These are phyloP conservation scores for Thysanoteuthis rhombus DNA, from an alignment of 2,888 invertebrate genomes.

Conservation along the genomic window DNA sequence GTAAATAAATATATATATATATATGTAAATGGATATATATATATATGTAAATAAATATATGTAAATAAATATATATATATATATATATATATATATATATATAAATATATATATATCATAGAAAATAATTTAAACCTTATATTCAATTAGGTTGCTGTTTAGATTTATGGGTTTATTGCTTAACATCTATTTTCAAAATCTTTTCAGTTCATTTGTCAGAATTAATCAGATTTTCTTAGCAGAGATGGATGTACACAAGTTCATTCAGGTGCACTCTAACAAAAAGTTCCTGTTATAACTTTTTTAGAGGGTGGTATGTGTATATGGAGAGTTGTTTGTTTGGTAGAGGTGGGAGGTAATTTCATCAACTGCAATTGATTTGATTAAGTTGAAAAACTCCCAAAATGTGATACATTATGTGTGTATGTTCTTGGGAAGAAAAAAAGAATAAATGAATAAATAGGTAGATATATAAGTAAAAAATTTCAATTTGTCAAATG, in stretches of 20 bases:
- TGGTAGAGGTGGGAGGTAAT: background rate
- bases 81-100: background rate
- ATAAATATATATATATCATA: background rate
- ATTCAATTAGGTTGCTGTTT: background rate
- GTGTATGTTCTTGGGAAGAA: background rate
- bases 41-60: background rate
- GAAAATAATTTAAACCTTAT: background rate
- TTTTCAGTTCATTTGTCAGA: background rate
- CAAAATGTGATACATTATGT: background rate
- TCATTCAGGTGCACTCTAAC: background rate
- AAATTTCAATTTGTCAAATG: too few species aligned
- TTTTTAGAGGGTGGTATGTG: background rate
- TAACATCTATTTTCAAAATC: background rate
- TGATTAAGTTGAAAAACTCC: background rate
- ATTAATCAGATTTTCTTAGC: background rate
- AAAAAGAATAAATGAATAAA: too few species aligned
- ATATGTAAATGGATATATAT: background rate
- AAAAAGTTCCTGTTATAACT: background rate
- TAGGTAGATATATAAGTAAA: too few species aligned
- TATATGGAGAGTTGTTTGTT: background rate
- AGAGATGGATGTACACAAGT: background rate
- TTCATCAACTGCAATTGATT: background rate
- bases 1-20: background rate
- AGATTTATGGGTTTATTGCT: background rate
- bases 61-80: background rate